These are phyloP conservation scores for Ctenomys sociabilis DNA, from an alignment of 2,113 vertebrate species.

Conservation along the genomic window DNA sequence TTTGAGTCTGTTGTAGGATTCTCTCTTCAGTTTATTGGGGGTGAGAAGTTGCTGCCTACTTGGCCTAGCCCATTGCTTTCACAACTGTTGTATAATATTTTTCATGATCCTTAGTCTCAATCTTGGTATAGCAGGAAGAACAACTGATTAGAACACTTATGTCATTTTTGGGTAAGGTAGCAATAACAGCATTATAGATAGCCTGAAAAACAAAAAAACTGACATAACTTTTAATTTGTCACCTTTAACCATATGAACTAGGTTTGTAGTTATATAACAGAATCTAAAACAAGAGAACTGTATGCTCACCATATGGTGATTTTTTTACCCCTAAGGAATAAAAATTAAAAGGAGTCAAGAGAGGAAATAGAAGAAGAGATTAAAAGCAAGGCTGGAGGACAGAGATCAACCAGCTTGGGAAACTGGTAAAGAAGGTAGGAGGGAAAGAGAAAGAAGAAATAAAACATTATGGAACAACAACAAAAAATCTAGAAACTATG, in stretches of 20 bases:
- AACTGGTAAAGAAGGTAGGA: neutral
- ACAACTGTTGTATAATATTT: neutral
- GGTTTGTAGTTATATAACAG: neutral
- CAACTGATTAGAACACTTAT: neutral
- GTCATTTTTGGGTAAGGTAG: neutral
- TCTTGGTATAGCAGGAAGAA: neutral
- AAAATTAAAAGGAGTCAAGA: neutral
- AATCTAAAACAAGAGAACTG: neutral
- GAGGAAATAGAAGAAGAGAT: neutral
- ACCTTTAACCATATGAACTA: neutral
- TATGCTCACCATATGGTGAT: neutral
- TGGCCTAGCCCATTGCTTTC: neutral
- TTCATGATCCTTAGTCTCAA: neutral
- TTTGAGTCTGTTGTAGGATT: neutral
- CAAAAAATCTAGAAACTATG: neutral
- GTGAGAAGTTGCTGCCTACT: neutral
- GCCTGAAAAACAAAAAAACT: neutral
- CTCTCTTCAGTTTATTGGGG: neutral
- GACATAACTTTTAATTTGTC: neutral
- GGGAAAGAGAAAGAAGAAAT: neutral
- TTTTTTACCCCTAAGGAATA: neutral
- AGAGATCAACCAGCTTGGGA: neutral
- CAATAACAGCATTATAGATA: neutral
- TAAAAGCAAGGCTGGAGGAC: neutral
- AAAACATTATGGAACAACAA: neutral